phyloP scores from a whole-genome alignment of 2,113 vertebrate genomes.

The Chloropsis cyanopogon region DNA sequence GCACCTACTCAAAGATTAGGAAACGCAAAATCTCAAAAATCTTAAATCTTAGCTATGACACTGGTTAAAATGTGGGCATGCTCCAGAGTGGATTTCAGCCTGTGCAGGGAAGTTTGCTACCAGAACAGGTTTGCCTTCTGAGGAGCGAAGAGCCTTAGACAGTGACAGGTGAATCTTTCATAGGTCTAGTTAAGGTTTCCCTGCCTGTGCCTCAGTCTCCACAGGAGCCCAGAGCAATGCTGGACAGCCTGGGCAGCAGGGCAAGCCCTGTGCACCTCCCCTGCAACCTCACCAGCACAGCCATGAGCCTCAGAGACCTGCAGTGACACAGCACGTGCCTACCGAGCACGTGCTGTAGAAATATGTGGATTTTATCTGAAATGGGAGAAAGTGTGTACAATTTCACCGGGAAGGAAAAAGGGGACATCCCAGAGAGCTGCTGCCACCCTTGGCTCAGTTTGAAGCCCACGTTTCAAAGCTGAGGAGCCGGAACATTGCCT shows the following conservation, averaged over 20 bases:
- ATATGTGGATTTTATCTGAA: fast-evolving
- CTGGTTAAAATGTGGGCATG: neutral
- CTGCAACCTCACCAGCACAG: neutral
- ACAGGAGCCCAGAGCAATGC: neutral
- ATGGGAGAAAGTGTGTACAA: neutral
- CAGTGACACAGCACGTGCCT: fast-evolving
- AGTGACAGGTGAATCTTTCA: neutral
- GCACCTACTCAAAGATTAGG: neutral
- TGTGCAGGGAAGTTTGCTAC: neutral
- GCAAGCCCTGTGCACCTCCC: neutral
- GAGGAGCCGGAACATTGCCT: neutral
- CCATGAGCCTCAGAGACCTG: neutral
- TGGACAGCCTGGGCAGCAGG: neutral
- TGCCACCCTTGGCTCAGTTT: neutral
- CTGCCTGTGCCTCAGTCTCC: neutral
- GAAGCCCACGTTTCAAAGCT: neutral
- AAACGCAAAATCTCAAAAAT: neutral
- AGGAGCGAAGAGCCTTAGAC: neutral
- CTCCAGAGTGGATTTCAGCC: neutral
- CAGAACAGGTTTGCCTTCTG: neutral
- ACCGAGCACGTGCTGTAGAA: neutral
- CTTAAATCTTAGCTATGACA: neutral
- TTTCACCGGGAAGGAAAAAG: neutral
- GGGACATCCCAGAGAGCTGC: neutral
- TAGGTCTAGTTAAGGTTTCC: neutral